These are phyloP conservation scores for Cossypha niveicapilla DNA, from an alignment of 2,797 vertebrate genomes.

Conservation along the genomic window DNA sequence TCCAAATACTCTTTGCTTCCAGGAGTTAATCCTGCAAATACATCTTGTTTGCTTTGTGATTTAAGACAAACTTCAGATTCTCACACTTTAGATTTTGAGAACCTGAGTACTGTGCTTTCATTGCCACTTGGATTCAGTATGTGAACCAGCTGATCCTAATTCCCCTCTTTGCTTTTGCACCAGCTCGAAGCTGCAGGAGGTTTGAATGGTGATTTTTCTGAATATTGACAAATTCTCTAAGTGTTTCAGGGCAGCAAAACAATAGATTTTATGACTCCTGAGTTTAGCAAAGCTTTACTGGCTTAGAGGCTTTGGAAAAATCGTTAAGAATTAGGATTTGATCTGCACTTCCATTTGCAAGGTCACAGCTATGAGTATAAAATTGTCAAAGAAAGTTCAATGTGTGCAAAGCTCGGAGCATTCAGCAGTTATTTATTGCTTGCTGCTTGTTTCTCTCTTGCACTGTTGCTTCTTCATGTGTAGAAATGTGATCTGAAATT, in stretches of 20 bases:
- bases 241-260: background rate
- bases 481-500: background rate
- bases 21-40: background rate
- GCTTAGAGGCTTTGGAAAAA: conserved; percentile 33
- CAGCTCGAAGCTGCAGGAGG: background rate
- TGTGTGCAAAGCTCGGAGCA: background rate
- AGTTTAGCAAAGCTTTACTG: background rate
- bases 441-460: background rate
- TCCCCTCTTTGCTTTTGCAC: background rate
- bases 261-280: background rate
- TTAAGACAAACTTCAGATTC: background rate
- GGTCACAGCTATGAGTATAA: background rate
- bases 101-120: background rate
- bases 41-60: background rate
- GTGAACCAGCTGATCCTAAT: background rate
- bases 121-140: background rate
- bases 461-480: rapidly evolving
- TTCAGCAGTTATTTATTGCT: background rate
- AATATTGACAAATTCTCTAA: background rate
- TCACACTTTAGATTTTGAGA: background rate
- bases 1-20: background rate
- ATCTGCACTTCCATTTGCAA: background rate
- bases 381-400: background rate
- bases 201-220: background rate
- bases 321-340: background rate